Evolutionary conservation across 2,888 invertebrate genomes (phyloP), one percentile per base, ranked within the genome.

Genomic region (Pseudeuparius sepicola): DNA sequence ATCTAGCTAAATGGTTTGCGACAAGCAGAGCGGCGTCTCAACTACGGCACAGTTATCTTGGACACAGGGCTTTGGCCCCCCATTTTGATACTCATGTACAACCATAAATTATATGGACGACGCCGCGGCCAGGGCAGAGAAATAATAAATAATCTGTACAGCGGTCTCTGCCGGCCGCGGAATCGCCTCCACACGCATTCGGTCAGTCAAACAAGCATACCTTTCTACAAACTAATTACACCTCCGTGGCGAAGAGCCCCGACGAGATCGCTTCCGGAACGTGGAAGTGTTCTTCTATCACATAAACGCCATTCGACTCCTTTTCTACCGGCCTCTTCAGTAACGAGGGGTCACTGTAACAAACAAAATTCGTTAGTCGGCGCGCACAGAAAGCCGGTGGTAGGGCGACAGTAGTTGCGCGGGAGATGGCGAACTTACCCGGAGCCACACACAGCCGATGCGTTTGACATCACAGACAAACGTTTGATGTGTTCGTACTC

Each of bases 251-350:
- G 60, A 78, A 78, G 59, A 76, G 75, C 43, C 66, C 66, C 47
- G 61, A 53, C 43, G 56, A 52, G 45, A 60, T 52, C 53, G 57
- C 55, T 50, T 77, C 76, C 63, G 76, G 77, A 56, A 65, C 64
- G 57, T 70, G 65, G 66, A 78, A 79, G 61, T 80, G 79, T 64
- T 79, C 79, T 67, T 78, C 80, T 63, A 80, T 69, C 59, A 80
- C 78, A 68, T 78, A 80, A 57, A 80, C 79, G 32, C 67, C 67
- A 49, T 52, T 56, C 60, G 57, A 50, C 49, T 75, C 75, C 55
- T 65, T 63, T 50, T 75, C 73, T 47, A 70, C 60, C 59, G 78
- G 76, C 64, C 79, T 73, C 64, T 80, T 79, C 52, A 76, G 67
- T 58, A 78, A 64, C 56, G 77, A 72, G 52, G 77, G 70, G 61